phyloP scores from a whole-genome alignment of 2,113 vertebrate species.

The Chaetura pelagica region DNA sequence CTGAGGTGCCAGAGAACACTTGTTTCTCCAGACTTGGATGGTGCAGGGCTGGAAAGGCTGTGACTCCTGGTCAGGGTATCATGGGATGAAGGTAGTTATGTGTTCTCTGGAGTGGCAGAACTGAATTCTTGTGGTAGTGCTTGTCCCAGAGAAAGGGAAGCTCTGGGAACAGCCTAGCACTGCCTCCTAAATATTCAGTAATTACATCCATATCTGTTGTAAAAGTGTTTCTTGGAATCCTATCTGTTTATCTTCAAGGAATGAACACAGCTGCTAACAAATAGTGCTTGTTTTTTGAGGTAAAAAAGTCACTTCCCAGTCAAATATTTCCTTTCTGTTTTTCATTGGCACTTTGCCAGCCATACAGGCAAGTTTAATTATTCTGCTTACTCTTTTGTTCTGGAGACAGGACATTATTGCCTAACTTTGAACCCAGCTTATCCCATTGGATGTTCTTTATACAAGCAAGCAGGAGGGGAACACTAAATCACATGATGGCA shows the following conservation, averaged over 20 bases:
- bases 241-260: background rate
- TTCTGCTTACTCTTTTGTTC: conserved; percentile 14
- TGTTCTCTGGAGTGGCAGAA: background rate
- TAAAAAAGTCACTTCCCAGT: conserved; percentile 23
- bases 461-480: background rate
- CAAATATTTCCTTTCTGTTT: conserved; percentile 6
- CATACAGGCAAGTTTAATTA: background rate
- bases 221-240: background rate
- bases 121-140: background rate
- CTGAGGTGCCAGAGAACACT: background rate
- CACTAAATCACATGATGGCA: background rate
- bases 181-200: background rate
- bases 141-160: background rate
- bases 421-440: conserved; percentile 13
- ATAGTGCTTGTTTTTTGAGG: conserved; percentile 15
- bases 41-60: background rate
- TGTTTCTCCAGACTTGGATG: background rate
- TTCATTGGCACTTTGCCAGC: conserved; percentile 10
- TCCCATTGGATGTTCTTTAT: background rate
- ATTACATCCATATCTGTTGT: background rate
- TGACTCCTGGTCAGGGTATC: background rate
- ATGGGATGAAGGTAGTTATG: background rate
- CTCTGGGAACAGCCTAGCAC: background rate
- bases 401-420: background rate
- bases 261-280: background rate